Evolutionary conservation across 2,113 vertebrate species (phyloP), one percentile per base, ranked within the genome.

Genomic region (Scolopax mira): DNA sequence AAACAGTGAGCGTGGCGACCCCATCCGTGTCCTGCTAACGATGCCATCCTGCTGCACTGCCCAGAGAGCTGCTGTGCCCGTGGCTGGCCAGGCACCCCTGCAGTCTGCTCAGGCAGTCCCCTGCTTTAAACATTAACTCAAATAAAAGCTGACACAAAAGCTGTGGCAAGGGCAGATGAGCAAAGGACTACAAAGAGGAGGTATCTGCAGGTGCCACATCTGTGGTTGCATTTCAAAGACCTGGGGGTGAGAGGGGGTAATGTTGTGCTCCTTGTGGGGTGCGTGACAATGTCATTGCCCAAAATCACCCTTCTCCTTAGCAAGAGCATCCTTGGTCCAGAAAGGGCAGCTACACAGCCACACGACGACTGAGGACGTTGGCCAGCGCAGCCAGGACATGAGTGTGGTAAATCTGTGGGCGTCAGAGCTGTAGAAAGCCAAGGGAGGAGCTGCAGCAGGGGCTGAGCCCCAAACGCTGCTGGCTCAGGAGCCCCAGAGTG

Each of bases 331-430:
- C 54, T 85, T 12, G 8, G 46, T 31, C n/a, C 6, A 1, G 61
- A n/a, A n/a, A 67, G 31, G 49, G 67, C 39, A 61, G 61, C 31
- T n/a, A 66, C 3, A 4, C 52, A 79, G 51, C 39, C 58, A 27
- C 1, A 5, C 3, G 1, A 55, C 30, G 31, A 44, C 35, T 22
- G 54, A 70, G 33, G 23, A 62, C 33, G 8, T 4, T 1, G 0
- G 27, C 70, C 3, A 2, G 37, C 3, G 0, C 27, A 37, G 48
- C 37, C 18, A 7, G 69, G n/a, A 60, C 25, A 52, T 0, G 0
- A 52, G 49, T 9, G 33, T 3, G 0, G 21, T 52, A 39, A 64
- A 57, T n/a, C 51, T 28, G n/a, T 33, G 58, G n/a, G 28, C 39
- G 60, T 35, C 60, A 48, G 71, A n/a, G 25, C 10, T 60, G 51